Evolutionary conservation across 1,140 invertebrate species (phyloP).

Genomic region (Conus betulinus): DNA sequence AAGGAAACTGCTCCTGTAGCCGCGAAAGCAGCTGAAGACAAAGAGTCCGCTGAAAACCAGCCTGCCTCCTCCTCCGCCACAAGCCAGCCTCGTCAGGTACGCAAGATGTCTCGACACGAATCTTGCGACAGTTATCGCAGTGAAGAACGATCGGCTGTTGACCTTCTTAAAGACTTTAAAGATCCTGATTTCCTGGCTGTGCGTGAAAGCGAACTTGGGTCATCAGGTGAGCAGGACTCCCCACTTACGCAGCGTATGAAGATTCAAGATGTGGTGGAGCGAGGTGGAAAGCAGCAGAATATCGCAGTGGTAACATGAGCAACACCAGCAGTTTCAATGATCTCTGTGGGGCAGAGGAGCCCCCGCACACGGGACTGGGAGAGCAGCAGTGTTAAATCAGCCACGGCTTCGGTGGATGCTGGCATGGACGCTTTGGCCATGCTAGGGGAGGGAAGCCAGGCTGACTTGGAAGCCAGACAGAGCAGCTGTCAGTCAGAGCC

Average conservation of each 20-base stretch:
- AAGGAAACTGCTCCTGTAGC: slow-evolving; percentile 48
- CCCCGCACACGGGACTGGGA: slow-evolving; percentile 54
- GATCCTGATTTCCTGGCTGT: slow-evolving; percentile 64
- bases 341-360: slow-evolving; percentile 49
- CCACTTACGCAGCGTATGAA: slow-evolving; percentile 42
- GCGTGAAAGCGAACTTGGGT: slow-evolving; percentile 65
- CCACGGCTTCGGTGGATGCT: slow-evolving; percentile 52
- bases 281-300: slow-evolving; percentile 28
- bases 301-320: slow-evolving; percentile 49
- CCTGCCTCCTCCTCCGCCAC: slow-evolving; percentile 13
- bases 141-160: slow-evolving; percentile 58
- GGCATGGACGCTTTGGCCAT: slow-evolving; percentile 59
- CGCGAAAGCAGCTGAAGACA: slow-evolving; percentile 29
- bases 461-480: slow-evolving; percentile 42
- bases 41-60: slow-evolving; percentile 29
- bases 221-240: slow-evolving; percentile 68
- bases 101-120: slow-evolving; percentile 45
- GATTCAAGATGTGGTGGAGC: slow-evolving; percentile 42
- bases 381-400: slow-evolving; percentile 52
- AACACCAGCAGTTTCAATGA: slow-evolving; percentile 67
- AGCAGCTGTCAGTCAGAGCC: slow-evolving; percentile 43
- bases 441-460: slow-evolving; percentile 44
- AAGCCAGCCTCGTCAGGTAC: slow-evolving; percentile 37
- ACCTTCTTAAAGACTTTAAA: slow-evolving; percentile 67
- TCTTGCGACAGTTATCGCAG: slow-evolving; percentile 62